Evolutionary conservation across 2,888 invertebrate species (phyloP).

Genomic region (Linnaemya tessellans): DNA sequence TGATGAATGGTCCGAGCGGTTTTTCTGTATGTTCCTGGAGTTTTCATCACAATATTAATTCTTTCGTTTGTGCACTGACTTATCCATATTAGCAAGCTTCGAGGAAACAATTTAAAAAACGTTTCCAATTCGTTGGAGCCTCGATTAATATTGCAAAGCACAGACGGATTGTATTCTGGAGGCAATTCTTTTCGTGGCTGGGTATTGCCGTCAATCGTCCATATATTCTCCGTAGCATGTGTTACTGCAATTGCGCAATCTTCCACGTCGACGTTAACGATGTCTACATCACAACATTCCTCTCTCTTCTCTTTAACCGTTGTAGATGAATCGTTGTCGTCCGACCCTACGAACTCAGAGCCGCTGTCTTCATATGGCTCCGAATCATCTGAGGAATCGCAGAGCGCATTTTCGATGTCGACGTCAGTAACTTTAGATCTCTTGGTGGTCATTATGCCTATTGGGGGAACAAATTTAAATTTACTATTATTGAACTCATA

Average conservation of each 20-base stretch:
- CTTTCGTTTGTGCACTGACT: constrained; percentile 3
- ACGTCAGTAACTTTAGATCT: constrained; percentile 18
- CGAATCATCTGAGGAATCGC: constrained; percentile 22
- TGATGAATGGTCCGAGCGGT: no score
- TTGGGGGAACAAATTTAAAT: constrained; percentile 15
- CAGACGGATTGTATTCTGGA: constrained; percentile 17
- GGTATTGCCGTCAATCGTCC: constrained; percentile 14
- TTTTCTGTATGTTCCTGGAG: neutral
- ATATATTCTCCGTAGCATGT: constrained; percentile 14
- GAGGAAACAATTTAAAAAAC: constrained; percentile 9
- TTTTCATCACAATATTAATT: neutral
- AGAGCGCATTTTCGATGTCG: constrained; percentile 15
- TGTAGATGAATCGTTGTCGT: constrained; percentile 2
- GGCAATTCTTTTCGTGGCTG: constrained; percentile 17
- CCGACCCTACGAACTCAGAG: constrained; percentile 27
- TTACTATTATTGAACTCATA: constrained; percentile 4
- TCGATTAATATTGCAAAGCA: constrained; percentile 4
- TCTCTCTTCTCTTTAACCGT: neutral
- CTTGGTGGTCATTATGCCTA: constrained; percentile 32
- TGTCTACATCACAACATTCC: neutral
- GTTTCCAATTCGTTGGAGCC: neutral
- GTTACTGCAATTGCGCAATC: constrained; percentile 4
- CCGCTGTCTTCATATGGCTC: constrained; percentile 33
- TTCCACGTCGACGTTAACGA: neutral
- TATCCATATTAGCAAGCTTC: constrained; percentile 15